Conservation (phyloP, 2,797 vertebrate genomes). For the Sitta carolinensis region DNA sequence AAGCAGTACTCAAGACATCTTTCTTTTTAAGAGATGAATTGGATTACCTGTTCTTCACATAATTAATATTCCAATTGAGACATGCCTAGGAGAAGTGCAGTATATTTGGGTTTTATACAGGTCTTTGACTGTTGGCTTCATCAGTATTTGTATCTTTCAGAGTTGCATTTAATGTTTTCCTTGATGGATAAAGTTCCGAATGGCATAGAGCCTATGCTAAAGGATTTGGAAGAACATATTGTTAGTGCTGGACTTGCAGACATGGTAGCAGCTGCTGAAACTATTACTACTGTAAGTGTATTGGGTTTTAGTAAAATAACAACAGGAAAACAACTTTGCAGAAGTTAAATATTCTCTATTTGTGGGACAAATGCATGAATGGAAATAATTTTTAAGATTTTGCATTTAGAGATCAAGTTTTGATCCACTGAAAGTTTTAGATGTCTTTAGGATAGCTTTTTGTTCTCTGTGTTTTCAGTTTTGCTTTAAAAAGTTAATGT, state of each 20-base stretch:
- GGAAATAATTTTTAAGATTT: neutral
- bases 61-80: neutral
- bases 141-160: conserved; percentile 76
- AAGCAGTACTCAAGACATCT: neutral
- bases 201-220: conserved; percentile 98
- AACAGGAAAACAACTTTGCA: neutral
- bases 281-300: conserved; percentile 94
- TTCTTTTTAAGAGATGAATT: neutral
- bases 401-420: neutral
- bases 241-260: conserved; percentile 96
- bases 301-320: neutral
- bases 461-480: neutral
- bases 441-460: neutral
- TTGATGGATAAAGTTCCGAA: conserved; percentile 99
- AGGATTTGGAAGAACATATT: conserved; percentile 98
- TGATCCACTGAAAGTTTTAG: neutral
- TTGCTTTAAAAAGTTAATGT: neutral
- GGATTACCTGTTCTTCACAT: neutral
- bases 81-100: neutral
- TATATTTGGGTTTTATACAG: neutral
- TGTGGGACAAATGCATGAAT: neutral
- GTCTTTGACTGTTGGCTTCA: conserved; percentile 25
- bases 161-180: conserved; percentile 97
- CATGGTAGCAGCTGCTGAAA: conserved; percentile 97
- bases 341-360: neutral